Percentiles rank a stretch among this genome's conserved stretches.
Conservation (phyloP, 2,797 vertebrate genomes). For the Sebastes flavidus region DNA sequence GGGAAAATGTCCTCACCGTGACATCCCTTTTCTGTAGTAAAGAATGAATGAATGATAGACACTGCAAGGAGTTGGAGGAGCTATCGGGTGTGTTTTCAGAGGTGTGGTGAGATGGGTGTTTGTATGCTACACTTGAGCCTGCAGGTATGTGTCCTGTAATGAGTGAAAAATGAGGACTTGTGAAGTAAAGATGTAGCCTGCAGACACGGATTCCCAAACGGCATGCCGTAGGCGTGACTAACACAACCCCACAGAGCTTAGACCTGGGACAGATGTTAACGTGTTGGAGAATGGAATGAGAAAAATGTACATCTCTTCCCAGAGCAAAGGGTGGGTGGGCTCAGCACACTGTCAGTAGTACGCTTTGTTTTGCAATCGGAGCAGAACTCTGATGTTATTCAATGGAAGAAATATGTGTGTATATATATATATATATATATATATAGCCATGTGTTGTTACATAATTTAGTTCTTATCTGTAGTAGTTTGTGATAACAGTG, state of each 20-base stretch:
- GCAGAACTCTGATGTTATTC: conserved; percentile 1
- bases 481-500: neutral
- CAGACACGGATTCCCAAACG: conserved; percentile 62
- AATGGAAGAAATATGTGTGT: neutral
- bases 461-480: neutral
- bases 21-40: too few relatives aligned
- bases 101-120: neutral
- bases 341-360: conserved; percentile 10
- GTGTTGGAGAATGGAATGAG: conserved; percentile 82
- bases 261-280: conserved; percentile 83
- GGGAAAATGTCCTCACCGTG: too few relatives aligned
- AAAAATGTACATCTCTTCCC: conserved; percentile 80
- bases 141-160: conserved; percentile 42
- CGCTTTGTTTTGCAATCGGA: conserved; percentile 51
- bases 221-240: conserved; percentile 62
- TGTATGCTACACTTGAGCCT: conserved; percentile 10
- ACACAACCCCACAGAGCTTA: conserved; percentile 48
- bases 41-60: neutral
- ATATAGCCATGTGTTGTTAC: neutral
- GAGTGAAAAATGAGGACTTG: conserved; percentile 45
- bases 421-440: neutral
- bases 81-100: neutral
- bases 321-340: conserved; percentile 71
- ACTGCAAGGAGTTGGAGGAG: neutral
- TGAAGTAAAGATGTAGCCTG: conserved; percentile 52